Base-by-base conservation (phyloP, 1,140 invertebrate species). In the Neocloeon triangulifer region DNA sequence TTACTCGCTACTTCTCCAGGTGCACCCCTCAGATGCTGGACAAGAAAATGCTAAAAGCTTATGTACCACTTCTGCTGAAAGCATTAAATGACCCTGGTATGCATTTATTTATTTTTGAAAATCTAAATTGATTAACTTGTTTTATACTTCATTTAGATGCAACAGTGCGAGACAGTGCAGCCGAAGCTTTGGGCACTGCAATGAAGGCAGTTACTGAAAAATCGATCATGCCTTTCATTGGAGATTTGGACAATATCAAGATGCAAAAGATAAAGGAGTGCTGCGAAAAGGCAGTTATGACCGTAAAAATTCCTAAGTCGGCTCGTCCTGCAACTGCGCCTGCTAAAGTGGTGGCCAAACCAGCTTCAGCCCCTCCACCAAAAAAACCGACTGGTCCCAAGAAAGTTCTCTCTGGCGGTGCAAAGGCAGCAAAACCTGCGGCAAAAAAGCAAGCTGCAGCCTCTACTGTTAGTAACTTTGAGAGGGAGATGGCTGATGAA, bases 131-230 rank as follows among this genome's bases (percentile, higher is more conserved):
- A 29, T 37, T 9, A 12, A 37, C 15, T n/a, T n/a, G n/a, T n/a
- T n/a, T 25, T 10, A 17, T 7, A 31, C 37, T 39, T 39, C 47
- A 55, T 54, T 46, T 59, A 63, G 85, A 92, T 64, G 76, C 77
- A 1, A 56, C 55, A 2, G 85, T 91, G 0, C 58, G 85, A 46
- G 85, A 91, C 46, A 69, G 69, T 39, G 69, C 79, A 2, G 77
- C 81, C 4, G 78, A 89, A 51, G 88, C 89, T 2, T 50, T 97
- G 6, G 92, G 89, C n/a, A 89, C 84, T 0, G 69, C 84, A 2
- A 77, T 89, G 59, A 96, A 94, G 55, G 62, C 92, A 2, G 73
- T 94, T 8, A 79, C 88, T 13, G 92, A 97, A 46, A 92, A 91
- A 53, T 63, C 70, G 10, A 73, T 96, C 28, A 62, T 62, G 23